Base-by-base conservation (phyloP, 2,113 vertebrate genomes). In the Paratilapia polleni region DNA sequence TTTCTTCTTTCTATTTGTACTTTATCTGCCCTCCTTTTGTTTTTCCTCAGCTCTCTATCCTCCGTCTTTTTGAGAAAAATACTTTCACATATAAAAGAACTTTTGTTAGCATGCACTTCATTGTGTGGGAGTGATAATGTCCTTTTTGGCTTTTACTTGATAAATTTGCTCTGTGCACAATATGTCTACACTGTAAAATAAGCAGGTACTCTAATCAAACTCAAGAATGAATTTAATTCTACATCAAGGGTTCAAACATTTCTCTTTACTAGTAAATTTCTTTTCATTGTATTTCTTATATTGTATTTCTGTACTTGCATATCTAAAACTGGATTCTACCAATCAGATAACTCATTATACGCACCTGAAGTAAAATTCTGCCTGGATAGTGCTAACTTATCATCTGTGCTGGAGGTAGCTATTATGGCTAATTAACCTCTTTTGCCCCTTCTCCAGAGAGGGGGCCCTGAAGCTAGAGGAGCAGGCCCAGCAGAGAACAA, bases 391-490 rank as follows among this genome's bases (percentile, higher is more conserved):
- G 2, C 62, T 66, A 61, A 78, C 15, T 62, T 26, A 62, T 88
- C 54, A 57, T 84, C 60, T 70, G 66, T 54, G 41, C 79, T 75
- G 61, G 85, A 87, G 82, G 90, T 74, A 74, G 49, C 52, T 56
- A 78, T 86, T 77, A 89, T 83, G 83, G 61, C 80, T 91, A 88
- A 92, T 92, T 94, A 93, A 93, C 86, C 91, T 94, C 54, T 31
- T 56, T 52, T 81, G 77, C 61, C 87, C 41, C 75, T 31, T 68
- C 85, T 83, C 82, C 74, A 86, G 63, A 79, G 74, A 85, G 36
- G 74, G 47, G 52, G 75, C 28, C 79, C 88, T 63, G 19, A 14
- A 81, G 82, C 80, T 49, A 66, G 83, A 87, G 38, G 52, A 82
- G 54, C n/a, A 61, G 68, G 63, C 73, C 81, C 83, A 82, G 86